These are phyloP conservation scores for Ceratitis capitata DNA, from an alignment of 1,140 invertebrate genomes.

Conservation along the genomic window DNA sequence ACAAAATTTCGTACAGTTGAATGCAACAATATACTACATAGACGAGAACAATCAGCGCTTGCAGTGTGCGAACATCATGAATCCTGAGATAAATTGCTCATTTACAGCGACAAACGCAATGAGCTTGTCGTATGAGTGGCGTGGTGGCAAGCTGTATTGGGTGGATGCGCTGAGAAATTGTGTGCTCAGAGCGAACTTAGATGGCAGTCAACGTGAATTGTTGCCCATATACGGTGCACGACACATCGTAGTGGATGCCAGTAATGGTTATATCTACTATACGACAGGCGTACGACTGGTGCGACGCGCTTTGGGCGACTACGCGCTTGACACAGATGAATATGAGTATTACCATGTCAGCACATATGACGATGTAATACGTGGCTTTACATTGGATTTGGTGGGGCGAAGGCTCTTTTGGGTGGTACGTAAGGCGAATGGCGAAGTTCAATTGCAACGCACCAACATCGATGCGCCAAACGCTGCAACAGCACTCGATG, in stretches of 20 bases:
- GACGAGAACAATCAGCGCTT: constrained; percentile 39
- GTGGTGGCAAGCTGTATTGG: constrained; percentile 90
- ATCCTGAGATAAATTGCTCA: constrained; percentile 48
- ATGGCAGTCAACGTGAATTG: constrained; percentile 49
- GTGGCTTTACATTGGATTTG: constrained; percentile 83
- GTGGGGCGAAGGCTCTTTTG: constrained; percentile 80
- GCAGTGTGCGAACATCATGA: constrained; percentile 51
- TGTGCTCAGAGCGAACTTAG: constrained; percentile 47
- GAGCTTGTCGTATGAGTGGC: constrained; percentile 87
- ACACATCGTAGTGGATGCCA: constrained; percentile 83
- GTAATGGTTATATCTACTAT: constrained; percentile 87
- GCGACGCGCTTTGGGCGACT: constrained; percentile 81
- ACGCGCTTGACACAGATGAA: constrained; percentile 59
- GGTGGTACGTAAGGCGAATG: constrained; percentile 79
- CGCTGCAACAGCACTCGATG: too few species aligned
- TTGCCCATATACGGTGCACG: constrained; percentile 66
- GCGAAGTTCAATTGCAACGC: constrained; percentile 65
- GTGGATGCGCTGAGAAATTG: constrained; percentile 65
- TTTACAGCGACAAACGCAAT: constrained; percentile 69
- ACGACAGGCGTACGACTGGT: constrained; percentile 84
- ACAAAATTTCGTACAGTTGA: constrained; percentile 48
- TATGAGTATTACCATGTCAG: constrained; percentile 52
- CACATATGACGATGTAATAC: constrained; percentile 67
- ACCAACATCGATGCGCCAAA: constrained; percentile 13
- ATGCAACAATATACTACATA: constrained; percentile 54